Conservation (phyloP, 2,797 vertebrate species). For the Gallinago stenura region DNA sequence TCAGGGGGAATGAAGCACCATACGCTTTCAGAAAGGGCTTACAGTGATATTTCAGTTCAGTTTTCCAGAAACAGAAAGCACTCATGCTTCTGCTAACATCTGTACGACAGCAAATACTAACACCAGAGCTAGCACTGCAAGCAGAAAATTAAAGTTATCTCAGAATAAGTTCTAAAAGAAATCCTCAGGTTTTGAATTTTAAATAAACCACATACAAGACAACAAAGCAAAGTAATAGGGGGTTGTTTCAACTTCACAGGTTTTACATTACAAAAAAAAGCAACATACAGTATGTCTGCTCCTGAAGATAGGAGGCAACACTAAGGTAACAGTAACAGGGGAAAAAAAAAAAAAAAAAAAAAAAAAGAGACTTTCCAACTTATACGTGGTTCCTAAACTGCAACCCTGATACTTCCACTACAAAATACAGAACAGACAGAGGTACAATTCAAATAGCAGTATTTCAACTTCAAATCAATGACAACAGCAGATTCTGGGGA, state of each 20-base stretch:
- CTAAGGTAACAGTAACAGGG: neutral
- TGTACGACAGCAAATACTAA: neutral
- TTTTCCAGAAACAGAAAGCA: neutral
- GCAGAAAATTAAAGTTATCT: neutral
- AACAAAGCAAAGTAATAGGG: neutral
- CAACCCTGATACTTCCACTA: neutral
- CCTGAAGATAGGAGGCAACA: neutral
- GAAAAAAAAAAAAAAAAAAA: neutral
- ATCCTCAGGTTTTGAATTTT: neutral
- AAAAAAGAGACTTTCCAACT: neutral
- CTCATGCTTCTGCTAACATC: neutral
- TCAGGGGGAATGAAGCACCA: neutral
- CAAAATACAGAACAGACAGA: neutral
- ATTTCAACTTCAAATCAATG: neutral
- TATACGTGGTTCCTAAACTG: neutral
- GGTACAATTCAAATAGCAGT: neutral
- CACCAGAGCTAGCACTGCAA: neutral
- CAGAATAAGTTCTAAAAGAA: neutral
- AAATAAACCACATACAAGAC: neutral
- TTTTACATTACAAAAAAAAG: neutral
- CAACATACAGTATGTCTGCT: neutral
- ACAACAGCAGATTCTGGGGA: neutral
- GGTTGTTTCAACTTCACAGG: neutral
- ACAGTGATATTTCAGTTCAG: neutral
- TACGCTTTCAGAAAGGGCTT: neutral